Base-by-base conservation (phyloP, 2,888 invertebrate species). In the Xestoiulus laeticollis region DNA sequence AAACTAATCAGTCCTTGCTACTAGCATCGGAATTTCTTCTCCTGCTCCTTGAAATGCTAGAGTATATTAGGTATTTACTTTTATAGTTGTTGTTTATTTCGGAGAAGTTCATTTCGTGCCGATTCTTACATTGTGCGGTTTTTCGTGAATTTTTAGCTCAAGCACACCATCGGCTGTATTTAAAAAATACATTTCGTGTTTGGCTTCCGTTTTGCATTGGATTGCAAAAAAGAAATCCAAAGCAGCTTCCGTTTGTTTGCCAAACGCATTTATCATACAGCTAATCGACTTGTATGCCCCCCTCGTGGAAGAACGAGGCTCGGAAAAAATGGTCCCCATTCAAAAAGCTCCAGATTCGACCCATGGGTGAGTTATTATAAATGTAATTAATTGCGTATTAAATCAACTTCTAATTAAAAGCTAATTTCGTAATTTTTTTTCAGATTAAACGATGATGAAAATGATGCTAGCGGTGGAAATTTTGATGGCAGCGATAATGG, bases 131-230 rank as follows among this genome's bases (percentile, higher is more conserved):
- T 32, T 68, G 12, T 16, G 26, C 2, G 19, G n/a, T 53, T 53
- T 53, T 48, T 53, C 53, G n/a, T 68, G 59, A 4, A 4, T 30
- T 30, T 78, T 12, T 26, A 78, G 78, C 16, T 78, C 78, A 78
- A 32, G 30, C 30, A 78, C 78, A 78, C 30, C 30, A 78, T 78
- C 78, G 10, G 30, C 12, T 1, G 78, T 78, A 30, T 78, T 78
- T 26, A 32, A 14, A 78, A 78, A 78, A 30, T 78, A 78, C 30
- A 14, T 30, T 30, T 78, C 30, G 14, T 32, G 78, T 30, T 30
- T 78, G 30, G 78, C 78, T 78, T 78, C 78, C 16, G 78, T 78
- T 78, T 78, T 78, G 30, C 26, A 30, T 78, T 78, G 78, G 78
- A 30, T 30, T 14, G 78, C 30, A 32, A 30, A 78, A 30, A 78